These are phyloP conservation scores for Sebastes taczanowskii DNA, from an alignment of 2,797 vertebrate genomes.

Conservation along the genomic window DNA sequence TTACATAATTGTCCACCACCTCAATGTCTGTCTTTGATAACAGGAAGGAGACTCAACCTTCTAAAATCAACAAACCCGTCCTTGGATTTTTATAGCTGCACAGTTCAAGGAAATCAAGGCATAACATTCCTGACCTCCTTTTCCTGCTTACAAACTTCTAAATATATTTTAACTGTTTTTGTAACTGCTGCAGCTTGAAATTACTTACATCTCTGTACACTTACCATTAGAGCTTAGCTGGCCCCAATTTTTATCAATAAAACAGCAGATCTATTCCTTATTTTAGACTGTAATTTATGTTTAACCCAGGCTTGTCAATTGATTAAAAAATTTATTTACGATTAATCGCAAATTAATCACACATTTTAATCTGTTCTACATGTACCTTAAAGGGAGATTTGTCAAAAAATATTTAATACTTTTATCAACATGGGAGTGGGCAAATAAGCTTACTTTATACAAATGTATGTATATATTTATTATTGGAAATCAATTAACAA, in stretches of 20 bases:
- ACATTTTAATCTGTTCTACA: fast-evolving
- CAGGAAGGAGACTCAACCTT: slow-evolving; percentile 51
- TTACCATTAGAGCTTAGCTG: not conserved
- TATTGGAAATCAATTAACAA: no score
- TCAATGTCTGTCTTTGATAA: slow-evolving; percentile 36
- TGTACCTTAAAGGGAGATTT: no score
- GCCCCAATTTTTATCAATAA: not conserved
- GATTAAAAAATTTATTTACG: no score
- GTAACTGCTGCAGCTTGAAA: not conserved
- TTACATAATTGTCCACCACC: slow-evolving; percentile 45
- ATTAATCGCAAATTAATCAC: no score
- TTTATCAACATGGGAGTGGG: no score
- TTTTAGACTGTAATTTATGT: not conserved
- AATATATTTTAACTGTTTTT: not conserved
- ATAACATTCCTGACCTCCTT: not conserved
- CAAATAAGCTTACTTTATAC: no score
- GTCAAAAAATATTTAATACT: no score
- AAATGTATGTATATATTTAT: no score
- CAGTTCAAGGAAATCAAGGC: slow-evolving; percentile 30
- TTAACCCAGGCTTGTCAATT: not conserved
- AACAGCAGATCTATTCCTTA: not conserved
- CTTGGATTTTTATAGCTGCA: slow-evolving; percentile 22
- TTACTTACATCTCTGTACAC: no score
- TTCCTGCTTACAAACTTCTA: slow-evolving; percentile 2
- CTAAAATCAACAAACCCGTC: slow-evolving; percentile 32